Evolutionary conservation across 2,113 vertebrate genomes (phyloP).

Genomic region (Illadopsis cleaveri): DNA sequence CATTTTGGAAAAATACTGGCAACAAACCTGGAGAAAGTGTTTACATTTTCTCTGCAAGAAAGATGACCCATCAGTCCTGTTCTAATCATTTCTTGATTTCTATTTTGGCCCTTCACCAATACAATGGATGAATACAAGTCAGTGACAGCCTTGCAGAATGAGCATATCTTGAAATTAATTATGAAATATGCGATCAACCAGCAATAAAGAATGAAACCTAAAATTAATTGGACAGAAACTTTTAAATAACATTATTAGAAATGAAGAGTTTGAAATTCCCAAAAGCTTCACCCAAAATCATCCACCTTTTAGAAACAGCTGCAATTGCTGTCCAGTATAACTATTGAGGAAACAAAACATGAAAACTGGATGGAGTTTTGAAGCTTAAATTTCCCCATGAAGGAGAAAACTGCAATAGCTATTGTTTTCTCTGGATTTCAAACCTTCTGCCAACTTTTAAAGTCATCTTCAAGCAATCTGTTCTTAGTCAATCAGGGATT

Average conservation of each 20-base stretch:
- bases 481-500: neutral
- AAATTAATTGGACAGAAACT: neutral
- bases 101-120: neutral
- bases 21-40: neutral
- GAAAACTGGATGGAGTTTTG: neutral
- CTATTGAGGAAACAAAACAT: constrained; percentile 16
- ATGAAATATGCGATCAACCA: neutral
- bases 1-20: neutral
- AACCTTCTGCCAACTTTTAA: neutral
- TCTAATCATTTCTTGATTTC: neutral
- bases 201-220: neutral
- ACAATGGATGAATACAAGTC: neutral
- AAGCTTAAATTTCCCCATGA: neutral
- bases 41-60: neutral
- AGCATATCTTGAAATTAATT: neutral
- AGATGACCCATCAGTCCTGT: neutral
- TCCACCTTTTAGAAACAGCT: neutral
- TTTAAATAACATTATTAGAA: constrained; percentile 8
- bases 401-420: neutral
- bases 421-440: neutral
- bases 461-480: neutral
- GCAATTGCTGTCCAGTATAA: neutral
- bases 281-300: neutral
- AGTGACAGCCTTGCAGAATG: neutral
- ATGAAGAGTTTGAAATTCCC: neutral